Evolutionary conservation across 2,113 vertebrate species (phyloP).

Genomic region (Gobius niger): DNA sequence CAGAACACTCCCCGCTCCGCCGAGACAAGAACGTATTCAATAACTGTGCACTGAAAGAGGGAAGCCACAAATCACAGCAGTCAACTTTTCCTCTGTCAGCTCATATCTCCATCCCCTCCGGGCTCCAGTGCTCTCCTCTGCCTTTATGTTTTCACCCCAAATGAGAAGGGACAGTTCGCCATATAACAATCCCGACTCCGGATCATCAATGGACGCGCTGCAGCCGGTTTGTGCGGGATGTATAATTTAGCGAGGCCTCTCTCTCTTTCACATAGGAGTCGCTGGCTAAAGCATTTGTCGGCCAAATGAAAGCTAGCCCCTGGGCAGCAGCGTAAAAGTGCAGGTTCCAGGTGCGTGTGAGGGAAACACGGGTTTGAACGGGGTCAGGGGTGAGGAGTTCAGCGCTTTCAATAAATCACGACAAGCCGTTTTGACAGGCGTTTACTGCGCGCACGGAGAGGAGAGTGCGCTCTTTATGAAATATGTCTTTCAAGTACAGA

Average conservation of each 20-base stretch:
- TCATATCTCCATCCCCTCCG: slow-evolving; percentile 47
- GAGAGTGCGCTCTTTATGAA: slow-evolving; percentile 52
- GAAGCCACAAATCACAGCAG: slow-evolving; percentile 49
- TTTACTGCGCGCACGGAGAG: slow-evolving; percentile 33
- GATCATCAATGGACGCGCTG: slow-evolving; percentile 54
- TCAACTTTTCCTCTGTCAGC: slow-evolving; percentile 55
- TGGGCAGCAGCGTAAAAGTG: slow-evolving; percentile 60
- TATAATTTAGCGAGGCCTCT: slow-evolving; percentile 56
- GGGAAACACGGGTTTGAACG: slow-evolving; percentile 61
- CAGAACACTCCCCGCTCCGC: slow-evolving; percentile 12
- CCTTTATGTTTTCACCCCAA: slow-evolving; percentile 42
- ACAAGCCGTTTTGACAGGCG: slow-evolving; percentile 68
- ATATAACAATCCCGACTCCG: slow-evolving; percentile 45
- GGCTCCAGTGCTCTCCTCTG: slow-evolving; percentile 7
- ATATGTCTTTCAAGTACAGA: slow-evolving; percentile 56
- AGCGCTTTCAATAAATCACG: slow-evolving; percentile 70
- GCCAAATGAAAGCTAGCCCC: slow-evolving; percentile 60
- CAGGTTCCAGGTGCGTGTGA: slow-evolving; percentile 69
- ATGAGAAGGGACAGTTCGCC: slow-evolving; percentile 62
- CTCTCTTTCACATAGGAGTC: slow-evolving; percentile 58
- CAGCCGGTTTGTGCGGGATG: slow-evolving; percentile 30
- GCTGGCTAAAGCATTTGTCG: slow-evolving; percentile 45
- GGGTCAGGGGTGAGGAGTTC: slow-evolving; percentile 76
- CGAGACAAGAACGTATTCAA: slow-evolving; percentile 37
- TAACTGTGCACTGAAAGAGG: slow-evolving; percentile 22